phyloP scores from a whole-genome alignment of 2,888 invertebrate species.

The Tetropium fuscum region DNA sequence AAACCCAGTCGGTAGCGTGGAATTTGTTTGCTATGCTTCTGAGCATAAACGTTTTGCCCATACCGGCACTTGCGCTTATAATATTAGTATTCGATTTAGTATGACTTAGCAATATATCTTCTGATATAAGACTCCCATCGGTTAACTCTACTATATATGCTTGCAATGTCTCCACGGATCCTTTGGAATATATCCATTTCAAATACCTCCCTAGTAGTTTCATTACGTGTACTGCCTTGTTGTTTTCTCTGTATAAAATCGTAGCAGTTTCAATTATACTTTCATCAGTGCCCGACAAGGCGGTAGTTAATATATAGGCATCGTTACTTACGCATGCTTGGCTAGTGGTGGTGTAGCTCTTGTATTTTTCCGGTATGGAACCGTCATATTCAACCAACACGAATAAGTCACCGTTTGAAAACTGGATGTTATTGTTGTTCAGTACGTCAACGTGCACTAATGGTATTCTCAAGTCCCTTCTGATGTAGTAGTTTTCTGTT shows the following conservation, averaged over 20 bases:
- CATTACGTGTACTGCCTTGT: not conserved
- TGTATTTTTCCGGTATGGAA: not conserved
- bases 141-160: not conserved
- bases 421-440: slow-evolving; percentile 1
- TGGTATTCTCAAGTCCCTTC: slow-evolving; percentile 10
- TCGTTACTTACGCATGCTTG: not conserved
- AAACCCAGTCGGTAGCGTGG: slow-evolving; percentile 7
- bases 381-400: slow-evolving; percentile 1
- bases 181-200: slow-evolving; percentile 19
- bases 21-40: slow-evolving; percentile 19
- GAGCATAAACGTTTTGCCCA: slow-evolving; percentile 24
- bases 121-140: not conserved
- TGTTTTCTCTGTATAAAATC: not conserved
- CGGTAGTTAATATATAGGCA: slow-evolving; percentile 6
- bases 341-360: not conserved
- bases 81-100: slow-evolving; percentile 2
- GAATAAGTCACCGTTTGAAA: slow-evolving; percentile 16
- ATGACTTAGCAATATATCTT: slow-evolving; percentile 1
- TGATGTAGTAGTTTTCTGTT: slow-evolving; percentile 17
- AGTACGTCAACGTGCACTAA: not conserved
- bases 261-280: not conserved
- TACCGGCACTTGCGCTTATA: slow-evolving; percentile 23
- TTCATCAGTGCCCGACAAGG: not conserved
- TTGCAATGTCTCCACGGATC: slow-evolving; percentile 12
- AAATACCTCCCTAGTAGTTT: not conserved